Evolutionary conservation across 2,888 invertebrate genomes (phyloP).

Genomic region (Noctuana brunneofusca): DNA sequence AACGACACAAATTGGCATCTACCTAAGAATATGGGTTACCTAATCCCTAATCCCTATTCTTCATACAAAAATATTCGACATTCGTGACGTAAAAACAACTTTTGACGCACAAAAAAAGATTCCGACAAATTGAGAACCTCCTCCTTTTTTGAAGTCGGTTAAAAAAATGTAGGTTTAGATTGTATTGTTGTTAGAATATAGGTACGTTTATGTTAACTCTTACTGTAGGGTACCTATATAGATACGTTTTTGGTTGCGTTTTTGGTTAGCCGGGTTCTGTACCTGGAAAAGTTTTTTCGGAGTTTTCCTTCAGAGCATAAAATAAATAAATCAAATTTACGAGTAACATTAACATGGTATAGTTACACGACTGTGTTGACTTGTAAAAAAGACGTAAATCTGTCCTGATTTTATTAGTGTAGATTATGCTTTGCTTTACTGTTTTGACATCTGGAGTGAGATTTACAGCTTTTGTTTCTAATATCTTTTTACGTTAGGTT

Average conservation of each 20-base stretch:
- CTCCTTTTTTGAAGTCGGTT: too few relatives aligned
- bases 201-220: too few relatives aligned
- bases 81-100: too few relatives aligned
- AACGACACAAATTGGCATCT: background rate
- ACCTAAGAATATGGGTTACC: too few relatives aligned
- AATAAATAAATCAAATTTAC: constrained; percentile 24
- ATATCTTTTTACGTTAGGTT: background rate
- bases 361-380: background rate
- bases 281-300: background rate
- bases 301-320: background rate
- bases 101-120: too few relatives aligned
- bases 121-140: too few relatives aligned
- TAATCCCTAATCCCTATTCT: background rate
- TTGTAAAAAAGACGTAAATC: constrained; percentile 20
- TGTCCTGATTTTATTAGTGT: constrained; percentile 13
- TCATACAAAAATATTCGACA: background rate
- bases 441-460: constrained; percentile 7
- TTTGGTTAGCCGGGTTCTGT: background rate
- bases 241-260: too few relatives aligned
- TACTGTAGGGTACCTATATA: too few relatives aligned
- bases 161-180: too few relatives aligned
- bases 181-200: too few relatives aligned
- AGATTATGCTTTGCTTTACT: constrained; percentile 19
- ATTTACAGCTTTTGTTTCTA: constrained; percentile 3
- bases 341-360: background rate